Percentiles rank a stretch among this genome's conserved stretches.
Evolutionary conservation across 1,140 invertebrate genomes (phyloP).

Genomic region (Argopecten irradians): DNA sequence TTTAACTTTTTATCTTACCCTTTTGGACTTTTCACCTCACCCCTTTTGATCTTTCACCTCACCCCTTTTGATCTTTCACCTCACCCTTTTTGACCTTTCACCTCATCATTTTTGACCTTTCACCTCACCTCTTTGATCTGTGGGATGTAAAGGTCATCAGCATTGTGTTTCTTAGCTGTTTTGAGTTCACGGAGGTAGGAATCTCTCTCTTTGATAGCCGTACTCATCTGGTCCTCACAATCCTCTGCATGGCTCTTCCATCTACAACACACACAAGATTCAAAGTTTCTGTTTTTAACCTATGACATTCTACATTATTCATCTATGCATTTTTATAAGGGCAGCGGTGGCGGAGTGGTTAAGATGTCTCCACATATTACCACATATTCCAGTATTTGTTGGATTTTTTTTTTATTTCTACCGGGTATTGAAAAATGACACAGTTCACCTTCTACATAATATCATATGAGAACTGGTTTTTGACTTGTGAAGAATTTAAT

Average conservation of each 20-base stretch:
- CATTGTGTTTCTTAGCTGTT: conserved; percentile 52
- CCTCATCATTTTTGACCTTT: not conserved
- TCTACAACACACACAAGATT: conserved; percentile 34
- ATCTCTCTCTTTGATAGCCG: conserved; percentile 58
- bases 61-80: not conserved
- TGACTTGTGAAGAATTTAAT: not conserved
- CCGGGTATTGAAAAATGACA: not conserved
- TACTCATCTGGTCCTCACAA: conserved; percentile 39
- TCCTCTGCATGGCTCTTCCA: conserved; percentile 29
- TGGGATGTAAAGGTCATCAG: conserved; percentile 70
- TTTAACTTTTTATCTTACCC: too few species aligned
- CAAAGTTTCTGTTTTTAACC: conserved; percentile 25
- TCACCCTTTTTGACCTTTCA: not conserved
- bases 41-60: not conserved
- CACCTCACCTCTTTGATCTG: conserved; percentile 70
- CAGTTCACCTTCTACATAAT: not conserved
- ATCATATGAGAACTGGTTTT: not conserved
- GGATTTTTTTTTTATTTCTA: too few species aligned
- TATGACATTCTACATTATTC: not conserved
- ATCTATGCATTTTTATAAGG: not conserved
- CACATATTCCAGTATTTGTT: too few species aligned
- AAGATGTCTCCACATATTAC: too few species aligned
- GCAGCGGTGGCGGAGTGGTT: too few species aligned
- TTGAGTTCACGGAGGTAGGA: conserved; percentile 53
- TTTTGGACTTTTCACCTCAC: too few species aligned